Conservation (phyloP, 2,888 invertebrate species). For the Temnothorax unifasciatus region DNA sequence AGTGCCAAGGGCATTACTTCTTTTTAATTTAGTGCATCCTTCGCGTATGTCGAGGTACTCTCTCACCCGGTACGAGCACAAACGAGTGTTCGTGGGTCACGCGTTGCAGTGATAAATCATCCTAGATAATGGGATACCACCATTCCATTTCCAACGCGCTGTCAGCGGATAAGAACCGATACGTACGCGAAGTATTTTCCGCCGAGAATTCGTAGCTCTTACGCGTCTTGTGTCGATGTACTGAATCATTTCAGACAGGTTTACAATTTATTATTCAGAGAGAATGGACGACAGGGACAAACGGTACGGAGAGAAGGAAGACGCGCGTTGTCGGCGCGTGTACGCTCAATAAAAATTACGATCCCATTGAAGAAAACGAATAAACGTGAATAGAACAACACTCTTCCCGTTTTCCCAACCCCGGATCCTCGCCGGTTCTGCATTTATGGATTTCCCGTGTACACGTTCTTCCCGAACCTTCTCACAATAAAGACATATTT, state of each 20-base stretch:
- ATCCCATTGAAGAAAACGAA: constrained; percentile 19
- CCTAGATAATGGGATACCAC: constrained; percentile 59
- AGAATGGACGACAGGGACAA: constrained; percentile 37
- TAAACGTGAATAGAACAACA: background rate
- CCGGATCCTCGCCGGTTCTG: background rate
- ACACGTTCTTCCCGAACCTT: background rate
- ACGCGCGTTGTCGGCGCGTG: background rate
- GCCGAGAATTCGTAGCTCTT: constrained; percentile 52
- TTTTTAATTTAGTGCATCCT: constrained; percentile 54
- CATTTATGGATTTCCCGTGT: constrained; percentile 36
- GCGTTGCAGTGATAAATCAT: constrained; percentile 64
- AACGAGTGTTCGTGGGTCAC: constrained; percentile 55
- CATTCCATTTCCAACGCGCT: constrained; percentile 55
- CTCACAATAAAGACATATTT: constrained; percentile 32
- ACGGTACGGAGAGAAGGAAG: background rate
- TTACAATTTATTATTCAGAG: constrained; percentile 54
- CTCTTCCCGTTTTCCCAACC: background rate
- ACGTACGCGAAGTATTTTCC: constrained; percentile 53
- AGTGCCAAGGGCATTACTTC: constrained; percentile 54
- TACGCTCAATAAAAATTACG: background rate
- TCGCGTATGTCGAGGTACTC: constrained; percentile 50
- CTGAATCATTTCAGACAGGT: constrained; percentile 62
- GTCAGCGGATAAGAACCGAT: constrained; percentile 61
- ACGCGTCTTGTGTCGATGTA: constrained; percentile 53
- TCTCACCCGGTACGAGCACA: constrained; percentile 31